phyloP scores from a whole-genome alignment of 2,113 vertebrate species.

The Perca flavescens region DNA sequence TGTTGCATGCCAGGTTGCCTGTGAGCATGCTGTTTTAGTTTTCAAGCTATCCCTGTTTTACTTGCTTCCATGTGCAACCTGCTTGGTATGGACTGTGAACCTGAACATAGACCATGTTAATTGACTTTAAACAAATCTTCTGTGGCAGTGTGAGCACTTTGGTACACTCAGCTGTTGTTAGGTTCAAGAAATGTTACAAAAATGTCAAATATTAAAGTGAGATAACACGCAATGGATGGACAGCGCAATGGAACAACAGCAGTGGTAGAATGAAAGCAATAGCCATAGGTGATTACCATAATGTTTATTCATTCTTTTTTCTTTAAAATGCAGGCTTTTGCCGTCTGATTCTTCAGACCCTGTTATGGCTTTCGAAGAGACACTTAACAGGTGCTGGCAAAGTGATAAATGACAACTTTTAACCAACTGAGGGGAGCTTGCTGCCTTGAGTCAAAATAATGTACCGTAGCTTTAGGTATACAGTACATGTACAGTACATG shows the following conservation, averaged over 20 bases:
- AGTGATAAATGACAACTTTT: slow-evolving; percentile 4
- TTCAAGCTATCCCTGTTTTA: slow-evolving; percentile 21
- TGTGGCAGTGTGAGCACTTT: neutral
- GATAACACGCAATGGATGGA: neutral
- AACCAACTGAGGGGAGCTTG: neutral
- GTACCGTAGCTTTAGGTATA: neutral
- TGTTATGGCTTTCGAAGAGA: neutral
- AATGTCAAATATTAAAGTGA: neutral
- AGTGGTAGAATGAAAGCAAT: too few relatives aligned
- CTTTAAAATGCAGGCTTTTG: neutral
- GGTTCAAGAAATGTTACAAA: neutral
- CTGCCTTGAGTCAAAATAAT: neutral
- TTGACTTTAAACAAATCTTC: slow-evolving; percentile 6
- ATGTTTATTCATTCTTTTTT: neutral
- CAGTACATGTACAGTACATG: neutral
- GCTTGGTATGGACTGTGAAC: neutral
- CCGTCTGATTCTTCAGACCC: neutral
- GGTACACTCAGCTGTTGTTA: slow-evolving; percentile 4
- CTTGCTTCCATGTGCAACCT: neutral
- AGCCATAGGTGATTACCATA: neutral
- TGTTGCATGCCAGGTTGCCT: neutral
- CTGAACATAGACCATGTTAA: neutral
- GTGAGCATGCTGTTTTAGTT: neutral
- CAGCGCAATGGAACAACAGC: neutral
- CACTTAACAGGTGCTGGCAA: neutral